A percentile compares a stretch with the other conserved stretches of the same genome.
These are phyloP conservation scores for Porites cylindrica DNA, from an alignment of 92 coral and sea anemone genomes.

Conservation along the genomic window DNA sequence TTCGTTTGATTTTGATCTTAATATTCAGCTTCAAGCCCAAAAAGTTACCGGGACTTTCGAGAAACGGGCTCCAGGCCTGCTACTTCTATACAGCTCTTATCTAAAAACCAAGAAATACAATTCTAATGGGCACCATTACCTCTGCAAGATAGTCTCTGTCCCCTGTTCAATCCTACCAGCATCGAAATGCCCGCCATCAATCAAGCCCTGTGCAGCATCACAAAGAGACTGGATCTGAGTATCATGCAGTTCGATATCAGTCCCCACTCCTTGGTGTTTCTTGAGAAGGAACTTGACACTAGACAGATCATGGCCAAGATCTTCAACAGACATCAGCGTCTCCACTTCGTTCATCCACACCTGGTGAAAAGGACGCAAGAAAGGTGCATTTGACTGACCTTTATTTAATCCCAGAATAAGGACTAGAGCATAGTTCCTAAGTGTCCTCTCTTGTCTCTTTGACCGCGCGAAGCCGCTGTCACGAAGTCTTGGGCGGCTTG, in stretches of 20 bases:
- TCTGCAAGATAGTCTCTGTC: slow-evolving; percentile 59
- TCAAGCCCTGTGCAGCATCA: slow-evolving; percentile 77
- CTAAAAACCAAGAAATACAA: not conserved
- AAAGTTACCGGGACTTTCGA: no score
- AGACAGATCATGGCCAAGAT: slow-evolving; percentile 87
- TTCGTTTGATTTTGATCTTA: no score
- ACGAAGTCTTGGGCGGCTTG: no score
- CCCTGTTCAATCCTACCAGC: slow-evolving; percentile 73
- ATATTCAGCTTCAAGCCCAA: no score
- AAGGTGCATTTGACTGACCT: no score
- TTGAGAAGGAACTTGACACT: slow-evolving; percentile 92
- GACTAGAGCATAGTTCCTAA: no score
- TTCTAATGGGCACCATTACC: slow-evolving; percentile 20
- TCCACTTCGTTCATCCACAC: slow-evolving; percentile 94
- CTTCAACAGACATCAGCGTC: slow-evolving; percentile 87
- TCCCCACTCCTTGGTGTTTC: slow-evolving; percentile 87
- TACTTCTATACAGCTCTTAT: no score
- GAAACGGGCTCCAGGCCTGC: no score
- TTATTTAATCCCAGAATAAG: no score
- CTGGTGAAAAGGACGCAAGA: not conserved
- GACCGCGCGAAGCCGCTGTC: no score
- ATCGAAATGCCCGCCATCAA: slow-evolving; percentile 84
- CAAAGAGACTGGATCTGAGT: slow-evolving; percentile 76
- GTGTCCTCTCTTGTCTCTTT: no score
- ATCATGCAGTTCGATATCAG: slow-evolving; percentile 82